Evolutionary conservation across 2,113 vertebrate genomes (phyloP), one percentile per base, ranked within the genome.

Genomic region (Corynorhinus townsendii): DNA sequence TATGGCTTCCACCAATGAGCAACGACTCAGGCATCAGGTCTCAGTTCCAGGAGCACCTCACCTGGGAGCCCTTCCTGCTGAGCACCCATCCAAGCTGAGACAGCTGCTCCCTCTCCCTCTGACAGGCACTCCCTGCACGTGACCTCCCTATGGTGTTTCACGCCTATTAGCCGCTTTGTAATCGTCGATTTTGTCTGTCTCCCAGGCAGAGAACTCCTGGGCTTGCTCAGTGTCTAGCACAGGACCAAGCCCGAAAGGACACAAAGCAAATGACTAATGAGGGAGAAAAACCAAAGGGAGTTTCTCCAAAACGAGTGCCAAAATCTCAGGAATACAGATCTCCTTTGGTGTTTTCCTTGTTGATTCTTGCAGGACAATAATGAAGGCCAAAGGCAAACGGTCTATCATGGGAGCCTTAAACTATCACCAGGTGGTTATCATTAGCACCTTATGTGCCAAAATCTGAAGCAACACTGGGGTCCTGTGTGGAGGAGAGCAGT

Each of bases 21-120:
- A 43, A 20, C 2, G 20, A 11, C 35, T 43, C 11, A 26, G 86
- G 59, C 14, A 40, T 79, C 56, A 77, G 47, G 47, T 38, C 54
- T 73, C 0, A 0, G 66, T n/a, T 43, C 30, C 83, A 52, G 0
- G 0, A 45, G 59, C n/a, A 4, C 45, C 47, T 54, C 40, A 16
- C 8, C 35, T 62, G 35, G 20, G 26, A 87, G 45, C 49, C 30
- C 75, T 71, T 66, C 49, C 35, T 40, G 5, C 33, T 49, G 17
- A 76, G 79, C 6, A 4, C 4, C 2, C 0, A 12, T 56, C 77
- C 69, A n/a, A 8, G 56, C 16, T 9, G 7, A 68, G 72, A 26
- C 0, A 11, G 66, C 24, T 19, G 19, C 66, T 69, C 69, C 52
- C 35, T 52, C 69, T 11, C 35, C 35, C 5, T 5, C 47, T 35